A percentile compares a stretch with the other conserved stretches of the same genome.
Evolutionary conservation across 2,888 invertebrate genomes (phyloP).

Genomic region (Mythimna impura): DNA sequence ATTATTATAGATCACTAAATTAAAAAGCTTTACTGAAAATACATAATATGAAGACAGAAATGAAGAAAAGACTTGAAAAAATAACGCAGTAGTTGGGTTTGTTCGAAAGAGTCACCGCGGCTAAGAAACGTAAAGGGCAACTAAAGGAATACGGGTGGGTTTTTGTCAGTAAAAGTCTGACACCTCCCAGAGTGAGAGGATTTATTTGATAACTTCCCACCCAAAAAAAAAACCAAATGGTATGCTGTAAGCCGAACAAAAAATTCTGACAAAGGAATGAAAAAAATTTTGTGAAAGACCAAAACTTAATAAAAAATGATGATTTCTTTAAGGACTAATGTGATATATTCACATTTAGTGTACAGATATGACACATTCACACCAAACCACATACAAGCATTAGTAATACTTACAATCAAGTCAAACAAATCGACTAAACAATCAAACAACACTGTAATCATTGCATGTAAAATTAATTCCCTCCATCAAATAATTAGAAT

Average conservation of each 20-base stretch:
- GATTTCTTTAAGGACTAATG: background rate
- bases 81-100: no score
- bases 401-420: background rate
- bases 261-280: background rate
- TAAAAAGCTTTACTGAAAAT: background rate
- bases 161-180: no score
- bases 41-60: background rate
- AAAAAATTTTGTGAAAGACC: background rate
- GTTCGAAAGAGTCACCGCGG: no score
- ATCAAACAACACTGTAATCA: background rate
- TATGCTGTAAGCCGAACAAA: background rate
- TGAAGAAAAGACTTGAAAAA: background rate
- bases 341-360: background rate
- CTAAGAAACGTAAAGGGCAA: no score
- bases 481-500: constrained; percentile 27
- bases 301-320: background rate
- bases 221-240: background rate
- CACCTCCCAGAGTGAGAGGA: no score
- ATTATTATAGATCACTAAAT: background rate
- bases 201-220: no score
- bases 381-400: background rate
- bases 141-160: no score
- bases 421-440: background rate
- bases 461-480: constrained; percentile 15
- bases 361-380: no score